Percentiles rank a stretch among this genome's conserved stretches.
phyloP scores from a whole-genome alignment of 2,888 invertebrate species.

The Hypsopygia costalis region DNA sequence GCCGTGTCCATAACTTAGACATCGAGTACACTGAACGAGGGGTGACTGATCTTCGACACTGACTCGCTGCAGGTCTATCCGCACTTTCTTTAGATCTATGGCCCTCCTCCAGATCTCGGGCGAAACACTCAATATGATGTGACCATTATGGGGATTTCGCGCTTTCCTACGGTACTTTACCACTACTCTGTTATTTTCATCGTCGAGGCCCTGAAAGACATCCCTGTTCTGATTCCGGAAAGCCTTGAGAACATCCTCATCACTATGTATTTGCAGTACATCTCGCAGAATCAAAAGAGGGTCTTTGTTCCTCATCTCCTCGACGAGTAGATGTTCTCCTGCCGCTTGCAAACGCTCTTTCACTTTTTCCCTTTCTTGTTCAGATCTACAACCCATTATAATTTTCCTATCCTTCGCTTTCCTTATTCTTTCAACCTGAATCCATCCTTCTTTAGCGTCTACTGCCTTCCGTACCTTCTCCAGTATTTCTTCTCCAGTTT shows the following conservation, averaged over 20 bases:
- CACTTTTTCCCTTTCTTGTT: constrained; percentile 2
- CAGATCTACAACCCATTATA: constrained; percentile 9
- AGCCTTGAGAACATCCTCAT: neutral
- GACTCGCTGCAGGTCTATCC: neutral
- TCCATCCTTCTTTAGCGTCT: constrained; percentile 12
- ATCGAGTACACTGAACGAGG: too few relatives aligned
- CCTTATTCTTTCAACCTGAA: constrained; percentile 12
- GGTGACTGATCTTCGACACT: neutral
- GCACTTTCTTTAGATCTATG: neutral
- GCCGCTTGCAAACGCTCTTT: neutral
- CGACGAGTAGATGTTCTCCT: too few relatives aligned
- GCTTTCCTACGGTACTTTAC: neutral
- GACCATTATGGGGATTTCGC: neutral
- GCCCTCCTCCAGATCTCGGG: neutral
- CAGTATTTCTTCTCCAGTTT: constrained; percentile 14
- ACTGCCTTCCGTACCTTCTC: constrained; percentile 9
- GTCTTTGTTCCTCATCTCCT: too few relatives aligned
- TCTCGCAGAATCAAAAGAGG: too few relatives aligned
- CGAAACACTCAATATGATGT: neutral
- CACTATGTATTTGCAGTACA: too few relatives aligned
- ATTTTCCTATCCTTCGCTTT: constrained; percentile 16
- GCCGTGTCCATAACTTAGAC: too few relatives aligned
- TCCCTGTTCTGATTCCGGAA: neutral
- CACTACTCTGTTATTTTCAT: neutral
- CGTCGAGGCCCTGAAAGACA: neutral